Conservation (phyloP, 1,140 invertebrate genomes). For the Drosophila nebulosa region DNA sequence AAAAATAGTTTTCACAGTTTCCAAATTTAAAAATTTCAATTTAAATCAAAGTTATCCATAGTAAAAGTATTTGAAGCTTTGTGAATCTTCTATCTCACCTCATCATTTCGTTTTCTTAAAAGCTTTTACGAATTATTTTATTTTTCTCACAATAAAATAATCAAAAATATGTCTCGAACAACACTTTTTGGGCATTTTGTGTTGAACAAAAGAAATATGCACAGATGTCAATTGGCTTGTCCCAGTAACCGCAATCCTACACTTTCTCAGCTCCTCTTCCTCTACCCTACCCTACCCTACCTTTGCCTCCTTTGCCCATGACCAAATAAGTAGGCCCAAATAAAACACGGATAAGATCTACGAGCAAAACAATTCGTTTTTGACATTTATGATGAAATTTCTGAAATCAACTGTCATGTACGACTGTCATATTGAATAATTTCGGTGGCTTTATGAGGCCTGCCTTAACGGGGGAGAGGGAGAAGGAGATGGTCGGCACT, state of each 20-base stretch:
- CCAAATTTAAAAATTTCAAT: too few relatives aligned
- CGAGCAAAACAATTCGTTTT: constrained; percentile 64
- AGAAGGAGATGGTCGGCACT: constrained; percentile 27
- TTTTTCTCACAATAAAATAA: background rate
- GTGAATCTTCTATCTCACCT: too few relatives aligned
- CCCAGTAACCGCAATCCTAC: constrained; percentile 45
- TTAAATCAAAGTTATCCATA: too few relatives aligned
- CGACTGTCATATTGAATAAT: constrained; percentile 77
- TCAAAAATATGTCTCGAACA: constrained; percentile 32
- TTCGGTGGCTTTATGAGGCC: constrained; percentile 47
- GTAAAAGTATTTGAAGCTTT: too few relatives aligned
- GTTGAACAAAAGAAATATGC: constrained; percentile 36
- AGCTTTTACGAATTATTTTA: background rate
- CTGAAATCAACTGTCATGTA: constrained; percentile 76
- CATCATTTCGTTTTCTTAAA: too few relatives aligned
- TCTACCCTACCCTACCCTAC: background rate
- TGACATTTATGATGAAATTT: constrained; percentile 80
- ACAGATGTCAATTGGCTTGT: constrained; percentile 28
- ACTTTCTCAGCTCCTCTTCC: too few relatives aligned
- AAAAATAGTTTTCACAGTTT: background rate
- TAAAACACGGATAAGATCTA: constrained; percentile 71
- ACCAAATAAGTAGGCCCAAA: constrained; percentile 3
- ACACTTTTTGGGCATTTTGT: constrained; percentile 55
- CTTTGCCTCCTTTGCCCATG: background rate
- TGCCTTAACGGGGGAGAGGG: too few relatives aligned